phyloP scores from a whole-genome alignment of 2,113 vertebrate genomes.

The Mixornis gularis region DNA sequence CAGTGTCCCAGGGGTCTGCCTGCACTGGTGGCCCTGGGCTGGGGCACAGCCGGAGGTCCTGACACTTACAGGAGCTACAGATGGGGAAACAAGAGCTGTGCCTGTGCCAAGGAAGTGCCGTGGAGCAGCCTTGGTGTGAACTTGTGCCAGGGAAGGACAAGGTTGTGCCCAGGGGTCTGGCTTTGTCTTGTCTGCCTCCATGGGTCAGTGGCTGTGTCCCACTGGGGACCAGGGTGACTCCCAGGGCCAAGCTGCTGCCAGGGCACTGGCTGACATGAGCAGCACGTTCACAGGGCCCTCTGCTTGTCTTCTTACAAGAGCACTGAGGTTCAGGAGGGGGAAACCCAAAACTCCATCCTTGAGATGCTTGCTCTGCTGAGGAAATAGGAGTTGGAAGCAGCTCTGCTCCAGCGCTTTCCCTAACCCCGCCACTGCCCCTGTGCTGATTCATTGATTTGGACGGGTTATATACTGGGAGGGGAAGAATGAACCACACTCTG shows the following conservation, averaged over 20 bases:
- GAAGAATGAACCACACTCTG: slow-evolving; percentile 40
- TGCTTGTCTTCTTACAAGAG: neutral
- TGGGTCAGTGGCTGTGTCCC: accelerated
- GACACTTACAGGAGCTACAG: neutral
- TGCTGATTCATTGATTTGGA: slow-evolving; percentile 71
- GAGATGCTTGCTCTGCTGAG: neutral
- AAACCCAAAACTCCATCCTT: neutral
- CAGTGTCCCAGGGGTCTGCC: neutral
- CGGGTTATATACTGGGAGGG: slow-evolving; percentile 65
- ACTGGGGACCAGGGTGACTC: neutral
- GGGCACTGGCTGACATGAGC: neutral
- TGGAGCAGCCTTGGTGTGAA: neutral
- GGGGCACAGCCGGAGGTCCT: accelerated
- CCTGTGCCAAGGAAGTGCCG: accelerated
- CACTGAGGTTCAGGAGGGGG: neutral
- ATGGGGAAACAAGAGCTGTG: accelerated
- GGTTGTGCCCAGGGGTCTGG: neutral
- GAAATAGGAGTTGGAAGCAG: neutral
- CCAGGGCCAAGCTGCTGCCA: accelerated
- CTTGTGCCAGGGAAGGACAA: accelerated
- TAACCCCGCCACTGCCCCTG: slow-evolving; percentile 51
- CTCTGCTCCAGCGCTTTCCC: neutral
- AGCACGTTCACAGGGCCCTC: accelerated
- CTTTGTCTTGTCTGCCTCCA: neutral
- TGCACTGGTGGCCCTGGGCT: neutral